Percentiles rank a stretch among this genome's conserved stretches.
phyloP scores from a whole-genome alignment of 2,113 vertebrate species.

The Mesembrinibis cayennensis region DNA sequence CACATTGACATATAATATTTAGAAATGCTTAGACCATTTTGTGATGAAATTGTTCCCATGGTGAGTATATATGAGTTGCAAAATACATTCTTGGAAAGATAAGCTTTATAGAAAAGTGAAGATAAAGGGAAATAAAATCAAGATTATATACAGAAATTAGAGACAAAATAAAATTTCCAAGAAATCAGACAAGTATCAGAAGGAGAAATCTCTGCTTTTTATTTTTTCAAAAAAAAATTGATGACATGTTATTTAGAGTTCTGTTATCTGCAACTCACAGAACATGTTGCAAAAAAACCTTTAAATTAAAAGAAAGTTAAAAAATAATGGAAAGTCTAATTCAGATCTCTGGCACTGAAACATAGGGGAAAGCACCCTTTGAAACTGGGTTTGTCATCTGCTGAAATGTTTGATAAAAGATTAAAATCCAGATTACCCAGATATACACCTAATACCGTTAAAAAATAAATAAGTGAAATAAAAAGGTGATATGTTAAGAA shows the following conservation, averaged over 20 bases:
- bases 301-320: neutral
- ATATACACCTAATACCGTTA: fast-evolving
- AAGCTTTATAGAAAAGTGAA: neutral
- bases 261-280: neutral
- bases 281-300: neutral
- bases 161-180: neutral
- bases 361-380: neutral
- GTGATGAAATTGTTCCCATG: neutral
- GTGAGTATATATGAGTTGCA: neutral
- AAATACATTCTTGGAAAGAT: neutral
- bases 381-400: neutral
- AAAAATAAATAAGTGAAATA: neutral
- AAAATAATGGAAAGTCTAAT: neutral
- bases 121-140: neutral
- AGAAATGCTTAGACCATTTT: neutral
- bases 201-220: neutral
- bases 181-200: neutral
- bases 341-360: neutral
- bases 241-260: neutral
- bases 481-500: neutral
- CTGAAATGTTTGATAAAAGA: neutral
- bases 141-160: neutral
- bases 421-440: neutral
- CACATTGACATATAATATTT: neutral
- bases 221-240: neutral